A percentile compares a stretch with the other conserved stretches of the same genome.
Conservation (phyloP, 2,113 vertebrate species). For the Hyperopisus bebe region DNA sequence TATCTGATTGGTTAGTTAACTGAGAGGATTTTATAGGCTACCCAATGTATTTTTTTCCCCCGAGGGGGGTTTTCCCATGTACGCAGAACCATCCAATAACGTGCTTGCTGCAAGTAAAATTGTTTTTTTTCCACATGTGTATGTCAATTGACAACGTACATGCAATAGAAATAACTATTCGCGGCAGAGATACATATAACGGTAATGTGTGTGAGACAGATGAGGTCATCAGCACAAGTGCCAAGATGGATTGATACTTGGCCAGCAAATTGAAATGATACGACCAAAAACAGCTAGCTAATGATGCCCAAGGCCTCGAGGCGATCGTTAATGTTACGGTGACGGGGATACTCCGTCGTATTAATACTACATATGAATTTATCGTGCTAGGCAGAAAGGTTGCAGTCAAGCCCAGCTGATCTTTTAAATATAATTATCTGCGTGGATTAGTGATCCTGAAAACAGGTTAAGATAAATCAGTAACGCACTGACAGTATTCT, state of each 20-base stretch:
- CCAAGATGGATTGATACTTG: not conserved
- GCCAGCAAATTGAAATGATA: not conserved
- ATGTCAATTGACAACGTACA: not conserved
- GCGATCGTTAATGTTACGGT: not conserved
- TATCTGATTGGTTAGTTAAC: not conserved
- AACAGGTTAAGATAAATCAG: not conserved
- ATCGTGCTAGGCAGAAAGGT: not conserved
- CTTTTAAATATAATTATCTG: not conserved
- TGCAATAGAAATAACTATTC: not conserved
- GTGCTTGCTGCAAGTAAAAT: not conserved
- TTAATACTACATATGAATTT: not conserved
- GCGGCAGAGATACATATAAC: not conserved
- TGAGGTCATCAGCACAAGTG: not conserved
- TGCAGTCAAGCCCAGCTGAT: not conserved
- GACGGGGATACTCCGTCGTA: not conserved
- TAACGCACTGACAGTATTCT: not conserved
- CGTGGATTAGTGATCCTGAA: not conserved
- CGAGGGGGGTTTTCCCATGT: not conserved
- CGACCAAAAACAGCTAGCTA: not conserved
- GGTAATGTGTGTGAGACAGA: not conserved
- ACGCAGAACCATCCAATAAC: not conserved
- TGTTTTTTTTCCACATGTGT: not conserved
- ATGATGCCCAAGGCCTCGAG: slow-evolving; percentile 2
- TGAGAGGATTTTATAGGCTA: not conserved
- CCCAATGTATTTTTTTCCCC: not conserved